Conservation (phyloP, 2,888 invertebrate genomes). For the Nezara viridula region DNA sequence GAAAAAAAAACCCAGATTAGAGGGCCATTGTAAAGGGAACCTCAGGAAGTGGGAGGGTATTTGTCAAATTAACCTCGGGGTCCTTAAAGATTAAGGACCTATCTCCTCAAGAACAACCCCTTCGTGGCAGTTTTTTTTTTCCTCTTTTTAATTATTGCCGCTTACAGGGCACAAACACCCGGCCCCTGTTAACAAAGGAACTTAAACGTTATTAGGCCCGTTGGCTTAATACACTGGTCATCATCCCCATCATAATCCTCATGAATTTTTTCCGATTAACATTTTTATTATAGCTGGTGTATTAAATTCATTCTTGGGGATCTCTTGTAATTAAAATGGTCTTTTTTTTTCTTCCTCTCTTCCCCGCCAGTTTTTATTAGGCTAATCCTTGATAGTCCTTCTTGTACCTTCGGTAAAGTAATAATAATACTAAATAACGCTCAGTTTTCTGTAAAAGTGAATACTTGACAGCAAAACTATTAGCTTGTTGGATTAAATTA, state of each 20-base stretch:
- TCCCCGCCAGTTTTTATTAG: background rate
- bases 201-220: conserved; percentile 51
- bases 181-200: conserved; percentile 52
- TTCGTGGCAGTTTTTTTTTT: conserved; percentile 53
- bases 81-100: conserved; percentile 59
- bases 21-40: conserved; percentile 55
- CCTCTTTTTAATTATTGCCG: conserved; percentile 57
- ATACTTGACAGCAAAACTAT: no score
- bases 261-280: conserved; percentile 36
- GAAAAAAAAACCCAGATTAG: conserved; percentile 58
- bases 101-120: conserved; percentile 55
- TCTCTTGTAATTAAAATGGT: conserved; percentile 38
- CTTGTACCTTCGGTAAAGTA: background rate
- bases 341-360: background rate
- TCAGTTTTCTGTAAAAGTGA: background rate
- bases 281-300: conserved; percentile 41
- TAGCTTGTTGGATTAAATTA: no score
- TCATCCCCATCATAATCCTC: conserved; percentile 14
- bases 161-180: conserved; percentile 26
- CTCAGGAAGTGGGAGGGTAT: conserved; percentile 59
- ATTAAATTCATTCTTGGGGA: conserved; percentile 32
- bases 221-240: conserved; percentile 35
- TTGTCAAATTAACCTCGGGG: conserved; percentile 59
- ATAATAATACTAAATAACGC: background rate
- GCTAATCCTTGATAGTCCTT: background rate